phyloP scores from a whole-genome alignment of 2,113 vertebrate genomes.

The Penelope pileata region DNA sequence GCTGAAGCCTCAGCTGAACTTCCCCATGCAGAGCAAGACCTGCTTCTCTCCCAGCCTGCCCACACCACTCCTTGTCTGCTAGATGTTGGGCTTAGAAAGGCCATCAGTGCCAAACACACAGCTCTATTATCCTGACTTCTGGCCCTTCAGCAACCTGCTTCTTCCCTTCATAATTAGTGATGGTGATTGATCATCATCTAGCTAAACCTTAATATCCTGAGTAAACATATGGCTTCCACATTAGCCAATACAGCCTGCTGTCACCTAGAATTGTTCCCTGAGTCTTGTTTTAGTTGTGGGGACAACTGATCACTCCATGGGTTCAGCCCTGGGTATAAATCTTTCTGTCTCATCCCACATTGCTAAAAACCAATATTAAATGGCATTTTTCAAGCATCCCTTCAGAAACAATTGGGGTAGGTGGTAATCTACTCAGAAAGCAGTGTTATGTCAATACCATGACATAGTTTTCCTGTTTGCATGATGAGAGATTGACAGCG shows the following conservation, averaged over 20 bases:
- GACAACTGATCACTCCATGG: background rate
- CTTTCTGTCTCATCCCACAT: background rate
- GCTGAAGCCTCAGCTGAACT: background rate
- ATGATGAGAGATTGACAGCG: background rate
- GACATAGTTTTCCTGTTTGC: background rate
- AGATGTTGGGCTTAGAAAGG: background rate
- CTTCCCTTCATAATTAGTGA: background rate
- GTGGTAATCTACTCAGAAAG: background rate
- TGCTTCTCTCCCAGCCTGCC: background rate
- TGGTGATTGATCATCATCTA: background rate
- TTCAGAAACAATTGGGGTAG: background rate
- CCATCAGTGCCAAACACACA: background rate
- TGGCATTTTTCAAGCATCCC: slow-evolving; percentile 25
- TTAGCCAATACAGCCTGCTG: background rate
- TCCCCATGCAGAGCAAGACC: background rate
- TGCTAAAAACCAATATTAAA: background rate
- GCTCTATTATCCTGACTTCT: background rate
- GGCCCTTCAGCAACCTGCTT: background rate
- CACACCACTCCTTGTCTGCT: background rate
- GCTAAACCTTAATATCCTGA: background rate
- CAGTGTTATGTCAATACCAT: background rate
- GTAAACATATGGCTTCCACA: background rate
- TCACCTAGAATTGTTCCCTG: background rate
- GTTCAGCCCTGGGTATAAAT: background rate
- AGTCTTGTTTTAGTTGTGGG: background rate